Conservation (phyloP, 2,888 invertebrate genomes). For the Psylliodes chrysocephalus region DNA sequence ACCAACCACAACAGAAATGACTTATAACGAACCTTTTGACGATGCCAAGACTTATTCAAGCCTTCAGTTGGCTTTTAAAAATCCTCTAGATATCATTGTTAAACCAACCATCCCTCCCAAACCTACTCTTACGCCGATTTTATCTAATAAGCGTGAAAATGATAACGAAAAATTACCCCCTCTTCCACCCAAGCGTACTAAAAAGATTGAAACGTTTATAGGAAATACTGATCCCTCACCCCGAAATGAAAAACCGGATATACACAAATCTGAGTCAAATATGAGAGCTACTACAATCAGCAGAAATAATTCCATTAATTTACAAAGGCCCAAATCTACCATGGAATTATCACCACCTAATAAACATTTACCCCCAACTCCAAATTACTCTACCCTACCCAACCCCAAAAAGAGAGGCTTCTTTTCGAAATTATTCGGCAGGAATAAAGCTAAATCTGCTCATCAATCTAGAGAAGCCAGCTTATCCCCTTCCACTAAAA, state of each 20-base stretch:
- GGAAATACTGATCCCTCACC: constrained; percentile 52
- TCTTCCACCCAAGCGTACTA: constrained; percentile 81
- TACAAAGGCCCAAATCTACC: constrained; percentile 58
- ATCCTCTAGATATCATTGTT: constrained; percentile 73
- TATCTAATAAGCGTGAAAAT: constrained; percentile 63
- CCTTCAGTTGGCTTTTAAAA: constrained; percentile 85
- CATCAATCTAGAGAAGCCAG: constrained; percentile 55
- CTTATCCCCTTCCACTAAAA: constrained; percentile 46
- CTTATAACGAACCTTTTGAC: constrained; percentile 72
- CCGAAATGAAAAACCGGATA: constrained; percentile 42
- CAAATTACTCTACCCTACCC: constrained; percentile 60
- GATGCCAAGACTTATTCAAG: constrained; percentile 87
- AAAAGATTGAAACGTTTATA: constrained; percentile 66
- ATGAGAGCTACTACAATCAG: constrained; percentile 49
- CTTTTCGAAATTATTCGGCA: constrained; percentile 73
- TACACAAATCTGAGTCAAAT: constrained; percentile 47
- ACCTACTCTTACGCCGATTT: constrained; percentile 63
- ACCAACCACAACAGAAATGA: constrained; percentile 39
- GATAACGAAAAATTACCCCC: constrained; percentile 73
- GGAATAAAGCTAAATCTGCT: constrained; percentile 66
- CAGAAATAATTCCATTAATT: constrained; percentile 57
- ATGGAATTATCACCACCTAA: constrained; percentile 54
- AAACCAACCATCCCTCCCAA: constrained; percentile 60
- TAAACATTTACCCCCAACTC: constrained; percentile 64
- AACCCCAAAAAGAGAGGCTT: constrained; percentile 72